A percentile compares a stretch with the other conserved stretches of the same genome.
phyloP scores from a whole-genome alignment of 2,888 invertebrate genomes.

The Lucinisca nassula region DNA sequence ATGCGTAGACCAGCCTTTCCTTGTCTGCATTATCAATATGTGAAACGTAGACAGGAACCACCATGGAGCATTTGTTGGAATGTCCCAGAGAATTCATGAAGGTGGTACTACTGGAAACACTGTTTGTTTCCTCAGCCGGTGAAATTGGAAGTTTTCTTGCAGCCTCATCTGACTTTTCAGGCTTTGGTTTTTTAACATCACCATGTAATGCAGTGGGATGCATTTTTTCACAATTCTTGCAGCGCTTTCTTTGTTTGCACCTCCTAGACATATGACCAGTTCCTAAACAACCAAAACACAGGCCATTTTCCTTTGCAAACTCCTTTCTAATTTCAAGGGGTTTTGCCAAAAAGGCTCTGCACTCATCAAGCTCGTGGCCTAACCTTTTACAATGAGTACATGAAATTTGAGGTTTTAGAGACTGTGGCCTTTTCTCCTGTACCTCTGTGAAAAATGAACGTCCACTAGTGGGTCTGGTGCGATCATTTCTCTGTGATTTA shows the following conservation, averaged over 20 bases:
- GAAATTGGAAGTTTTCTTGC: not conserved
- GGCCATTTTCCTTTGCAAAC: conserved; percentile 34
- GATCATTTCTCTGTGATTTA: not conserved
- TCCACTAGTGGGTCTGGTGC: not conserved
- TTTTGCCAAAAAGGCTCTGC: conserved; percentile 31
- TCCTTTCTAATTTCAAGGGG: conserved; percentile 43
- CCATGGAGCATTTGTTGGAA: conserved; percentile 27
- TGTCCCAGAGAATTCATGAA: not conserved
- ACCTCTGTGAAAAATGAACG: not conserved
- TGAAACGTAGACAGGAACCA: conserved; percentile 65
- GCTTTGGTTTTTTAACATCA: not conserved
- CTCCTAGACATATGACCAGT: conserved; percentile 45
- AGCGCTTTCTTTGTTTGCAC: conserved; percentile 38
- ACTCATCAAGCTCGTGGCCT: conserved; percentile 42
- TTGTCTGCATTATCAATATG: conserved; percentile 45
- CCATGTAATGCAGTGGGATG: conserved; percentile 61
- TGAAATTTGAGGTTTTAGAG: not conserved
- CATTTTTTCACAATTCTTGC: conserved; percentile 34
- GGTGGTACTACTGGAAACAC: not conserved
- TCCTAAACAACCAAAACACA: conserved; percentile 53
- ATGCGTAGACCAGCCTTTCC: conserved; percentile 68
- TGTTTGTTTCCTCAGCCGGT: not conserved
- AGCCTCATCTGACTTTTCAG: not conserved
- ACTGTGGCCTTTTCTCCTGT: not conserved
- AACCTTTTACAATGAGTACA: conserved; percentile 30